These are phyloP conservation scores for Microcebus griseorufus DNA, from an alignment of 2,113 vertebrate genomes.

Conservation along the genomic window DNA sequence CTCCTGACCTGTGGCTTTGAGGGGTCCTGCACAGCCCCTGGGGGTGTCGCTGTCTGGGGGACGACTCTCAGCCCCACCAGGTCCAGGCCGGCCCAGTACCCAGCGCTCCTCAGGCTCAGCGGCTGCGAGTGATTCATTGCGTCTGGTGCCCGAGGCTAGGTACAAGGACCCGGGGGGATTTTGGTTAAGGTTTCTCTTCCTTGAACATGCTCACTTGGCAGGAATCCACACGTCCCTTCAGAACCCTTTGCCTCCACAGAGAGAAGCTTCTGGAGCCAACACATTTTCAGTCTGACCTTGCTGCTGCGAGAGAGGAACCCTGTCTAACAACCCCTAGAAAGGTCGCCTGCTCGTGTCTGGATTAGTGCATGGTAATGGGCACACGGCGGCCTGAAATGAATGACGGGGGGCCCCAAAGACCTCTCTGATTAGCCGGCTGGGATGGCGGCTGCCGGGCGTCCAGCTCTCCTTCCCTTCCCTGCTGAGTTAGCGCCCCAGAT, in stretches of 20 bases:
- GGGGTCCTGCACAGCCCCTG: background rate
- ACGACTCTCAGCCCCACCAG: background rate
- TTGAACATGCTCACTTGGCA: background rate
- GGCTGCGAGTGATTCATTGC: background rate
- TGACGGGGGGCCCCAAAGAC: background rate
- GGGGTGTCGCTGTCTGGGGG: background rate
- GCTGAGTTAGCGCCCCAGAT: background rate
- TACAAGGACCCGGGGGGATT: background rate
- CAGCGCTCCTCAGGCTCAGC: background rate
- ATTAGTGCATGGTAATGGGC: background rate
- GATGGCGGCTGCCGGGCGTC: accelerated
- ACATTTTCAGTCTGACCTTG: constrained; percentile 29
- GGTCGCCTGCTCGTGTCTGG: background rate
- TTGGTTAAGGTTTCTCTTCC: background rate
- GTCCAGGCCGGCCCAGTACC: background rate
- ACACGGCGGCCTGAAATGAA: background rate
- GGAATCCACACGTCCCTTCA: background rate
- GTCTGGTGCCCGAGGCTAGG: background rate
- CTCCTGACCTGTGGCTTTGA: background rate
- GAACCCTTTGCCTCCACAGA: background rate
- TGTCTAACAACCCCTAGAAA: constrained; percentile 14
- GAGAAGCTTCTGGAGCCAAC: constrained; percentile 25
- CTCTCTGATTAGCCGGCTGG: background rate
- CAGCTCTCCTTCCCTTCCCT: background rate
- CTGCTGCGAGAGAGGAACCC: background rate